Percentiles rank a stretch among this genome's conserved stretches.
phyloP scores from a whole-genome alignment of 2,113 vertebrate genomes.

The Muntiacus reevesi region DNA sequence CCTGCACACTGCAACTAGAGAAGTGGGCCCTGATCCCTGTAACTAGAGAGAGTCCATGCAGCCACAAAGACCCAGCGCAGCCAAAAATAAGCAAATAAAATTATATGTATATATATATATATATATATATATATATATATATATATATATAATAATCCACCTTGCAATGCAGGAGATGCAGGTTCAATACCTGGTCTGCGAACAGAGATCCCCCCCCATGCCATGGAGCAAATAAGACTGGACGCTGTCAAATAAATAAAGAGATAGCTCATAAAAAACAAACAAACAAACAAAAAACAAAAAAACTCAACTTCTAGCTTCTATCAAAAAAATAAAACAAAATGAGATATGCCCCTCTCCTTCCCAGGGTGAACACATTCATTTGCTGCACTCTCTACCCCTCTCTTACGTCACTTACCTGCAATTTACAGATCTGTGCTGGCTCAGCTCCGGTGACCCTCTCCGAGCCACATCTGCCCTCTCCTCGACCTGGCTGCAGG shows the following conservation, averaged over 20 bases:
- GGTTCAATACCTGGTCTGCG: background rate
- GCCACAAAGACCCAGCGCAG: background rate
- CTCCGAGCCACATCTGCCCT: fast-evolving
- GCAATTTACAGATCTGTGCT: background rate
- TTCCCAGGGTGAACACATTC: background rate
- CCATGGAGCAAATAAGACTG: background rate
- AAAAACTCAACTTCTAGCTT: background rate
- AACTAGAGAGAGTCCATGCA: background rate
- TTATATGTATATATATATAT: background rate
- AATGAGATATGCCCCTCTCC: background rate
- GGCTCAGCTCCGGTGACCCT: fast-evolving
- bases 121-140: background rate
- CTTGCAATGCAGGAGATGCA: background rate
- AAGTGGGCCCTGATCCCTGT: background rate
- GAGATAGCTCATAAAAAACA: background rate
- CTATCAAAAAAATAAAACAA: background rate
- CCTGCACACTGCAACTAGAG: background rate
- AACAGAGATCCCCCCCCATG: background rate
- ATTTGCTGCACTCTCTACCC: background rate
- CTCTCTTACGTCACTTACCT: fast-evolving
- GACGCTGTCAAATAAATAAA: background rate
- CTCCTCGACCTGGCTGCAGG: background rate
- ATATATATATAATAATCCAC: background rate
- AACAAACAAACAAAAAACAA: background rate
- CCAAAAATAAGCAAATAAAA: background rate